phyloP scores from a whole-genome alignment of 2,797 vertebrate genomes.

The Parauchenoglanis punctatus region DNA sequence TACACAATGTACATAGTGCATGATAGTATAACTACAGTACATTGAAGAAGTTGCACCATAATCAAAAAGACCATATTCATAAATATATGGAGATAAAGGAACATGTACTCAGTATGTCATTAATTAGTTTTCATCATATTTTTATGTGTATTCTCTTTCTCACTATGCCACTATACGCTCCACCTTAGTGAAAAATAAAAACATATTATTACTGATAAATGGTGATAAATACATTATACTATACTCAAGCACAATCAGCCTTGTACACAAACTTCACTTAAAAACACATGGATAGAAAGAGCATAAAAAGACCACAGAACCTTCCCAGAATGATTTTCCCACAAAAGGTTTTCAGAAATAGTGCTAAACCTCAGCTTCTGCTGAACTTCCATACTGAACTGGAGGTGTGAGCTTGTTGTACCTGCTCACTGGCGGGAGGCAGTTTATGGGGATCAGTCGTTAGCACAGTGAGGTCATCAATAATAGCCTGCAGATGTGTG shows the following conservation, averaged over 20 bases:
- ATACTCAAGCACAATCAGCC: not conserved
- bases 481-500: conserved; percentile 97
- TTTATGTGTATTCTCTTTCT: not conserved
- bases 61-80: not conserved
- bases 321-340: not conserved
- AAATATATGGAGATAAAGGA: not conserved
- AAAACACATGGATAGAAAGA: not conserved
- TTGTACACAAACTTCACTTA: not conserved
- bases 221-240: not conserved
- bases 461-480: conserved; percentile 91
- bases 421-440: conserved; percentile 95
- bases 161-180: not conserved
- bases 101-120: not conserved
- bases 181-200: no score
- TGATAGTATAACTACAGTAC: not conserved
- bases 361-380: not conserved
- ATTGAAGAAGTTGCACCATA: not conserved
- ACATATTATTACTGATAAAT: not conserved
- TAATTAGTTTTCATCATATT: not conserved
- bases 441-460: conserved; percentile 94
- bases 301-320: not conserved
- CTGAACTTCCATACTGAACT: not conserved
- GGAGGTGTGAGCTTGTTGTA: conserved; percentile 54
- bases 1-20: not conserved
- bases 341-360: not conserved